Base-by-base conservation (phyloP, 2,797 vertebrate species). In the Periparus ater region DNA sequence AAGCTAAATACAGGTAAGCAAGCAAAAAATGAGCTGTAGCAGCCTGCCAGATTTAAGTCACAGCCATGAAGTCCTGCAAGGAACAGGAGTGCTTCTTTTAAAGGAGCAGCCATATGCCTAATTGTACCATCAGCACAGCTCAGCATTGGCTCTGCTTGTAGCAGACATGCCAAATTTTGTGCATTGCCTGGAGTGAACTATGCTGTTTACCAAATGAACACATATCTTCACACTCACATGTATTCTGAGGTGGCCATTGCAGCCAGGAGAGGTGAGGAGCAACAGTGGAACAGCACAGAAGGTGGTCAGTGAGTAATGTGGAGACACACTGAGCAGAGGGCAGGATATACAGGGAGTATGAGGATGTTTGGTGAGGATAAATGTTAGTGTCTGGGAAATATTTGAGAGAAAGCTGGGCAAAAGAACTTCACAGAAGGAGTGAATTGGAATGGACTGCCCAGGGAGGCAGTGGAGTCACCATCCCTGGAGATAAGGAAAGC, bases 401-500 rank as follows among this genome's bases (percentile, higher is more conserved):
- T 16, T 32, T 47, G 70, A 68, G 30, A 88, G n/a, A 2, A 17
- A 73, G 8, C 13, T 79, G 57, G 48, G 42, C 30, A 74, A 38
- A 73, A 70, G 23, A 60, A 29, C 10, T 34, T 47, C 25, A 40
- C 40, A 47, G 40, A 26, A 54, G 17, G 5, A 13, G 20, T 40
- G n/a, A 34, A 2, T 30, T 54, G 48, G 40, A 47, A 62, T 7
- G 25, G 20, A 5, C 17, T 61, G 4, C 29, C 29, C 48, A 30
- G 40, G 20, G 23, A 38, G 29, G 23, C 1, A 1, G 29, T 60
- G n/a, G n/a, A n/a, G 10, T 16, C 27, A 8, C 29, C 2, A 1
- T 17, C 29, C 29, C 40, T 76, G 29, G 40, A 68, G 17, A 2
- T 40, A 34, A 40, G 48, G 20, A 14, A 20, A 45, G 9, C 3